A percentile compares a stretch with the other conserved stretches of the same genome.
phyloP scores from a whole-genome alignment of 2,797 vertebrate genomes.

The Odontamblyopus rebecca region DNA sequence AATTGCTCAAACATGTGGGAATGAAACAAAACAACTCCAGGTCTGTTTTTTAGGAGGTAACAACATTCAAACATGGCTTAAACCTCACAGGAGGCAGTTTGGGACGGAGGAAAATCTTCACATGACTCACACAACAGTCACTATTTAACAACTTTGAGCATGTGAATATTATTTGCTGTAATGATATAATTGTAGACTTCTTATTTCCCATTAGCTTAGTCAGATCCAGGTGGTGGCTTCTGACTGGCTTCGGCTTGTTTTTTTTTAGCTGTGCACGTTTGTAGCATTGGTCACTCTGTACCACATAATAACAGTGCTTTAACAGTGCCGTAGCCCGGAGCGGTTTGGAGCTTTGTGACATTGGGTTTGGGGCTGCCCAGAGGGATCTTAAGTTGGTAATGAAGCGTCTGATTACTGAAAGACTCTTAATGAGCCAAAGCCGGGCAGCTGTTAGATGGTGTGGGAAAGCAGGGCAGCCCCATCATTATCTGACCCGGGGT shows the following conservation, averaged over 20 bases:
- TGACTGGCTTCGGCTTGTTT: constrained; percentile 14
- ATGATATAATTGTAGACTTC: constrained; percentile 10
- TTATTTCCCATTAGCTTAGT: not conserved
- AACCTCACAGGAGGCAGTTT: not conserved
- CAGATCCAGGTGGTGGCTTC: constrained; percentile 17
- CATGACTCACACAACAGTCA: not conserved
- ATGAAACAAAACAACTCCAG: too few relatives aligned
- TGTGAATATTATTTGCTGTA: constrained; percentile 13
- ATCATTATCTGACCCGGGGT: constrained; percentile 65
- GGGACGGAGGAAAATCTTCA: not conserved
- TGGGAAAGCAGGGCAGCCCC: constrained; percentile 67
- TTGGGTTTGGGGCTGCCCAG: constrained; percentile 21
- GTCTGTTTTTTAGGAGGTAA: too few relatives aligned
- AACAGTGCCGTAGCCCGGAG: constrained; percentile 35
- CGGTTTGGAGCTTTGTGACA: constrained; percentile 40
- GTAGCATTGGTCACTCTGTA: constrained; percentile 14
- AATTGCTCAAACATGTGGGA: too few relatives aligned
- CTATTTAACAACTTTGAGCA: not conserved
- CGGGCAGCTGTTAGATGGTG: constrained; percentile 72
- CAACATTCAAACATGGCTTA: too few relatives aligned
- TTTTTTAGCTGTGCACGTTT: constrained; percentile 11
- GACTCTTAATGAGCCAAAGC: constrained; percentile 61
- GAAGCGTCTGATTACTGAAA: constrained; percentile 69
- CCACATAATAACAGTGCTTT: constrained; percentile 43
- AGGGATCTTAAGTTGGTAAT: constrained; percentile 58